Base-by-base conservation (phyloP, 2,113 vertebrate species). In the Clinocottus analis region DNA sequence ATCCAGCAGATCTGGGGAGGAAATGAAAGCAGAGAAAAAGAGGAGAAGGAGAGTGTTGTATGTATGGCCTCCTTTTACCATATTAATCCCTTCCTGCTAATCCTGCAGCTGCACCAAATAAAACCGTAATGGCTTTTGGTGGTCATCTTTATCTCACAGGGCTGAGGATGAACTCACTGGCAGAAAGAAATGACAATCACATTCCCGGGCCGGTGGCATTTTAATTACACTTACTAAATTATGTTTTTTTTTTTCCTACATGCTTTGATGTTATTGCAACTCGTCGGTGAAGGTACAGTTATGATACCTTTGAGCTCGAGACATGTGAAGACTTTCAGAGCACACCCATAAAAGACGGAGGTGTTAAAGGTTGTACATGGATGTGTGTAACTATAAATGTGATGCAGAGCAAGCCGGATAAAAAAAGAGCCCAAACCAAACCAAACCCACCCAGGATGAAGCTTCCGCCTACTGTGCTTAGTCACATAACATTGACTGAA, bases 71-170 rank as follows among this genome's bases (percentile, higher is more conserved):
- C 80, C 68, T 83, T 75, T 91, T 77, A 77, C 85, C 74, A 74
- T 77, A 91, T 88, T 92, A 93, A 94, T 94, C 88, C 83, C 72
- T 79, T 74, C 76, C 55, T 82, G 77, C 87, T 93, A 93, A 94
- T 91, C 87, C 89, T 84, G 84, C 74, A 53, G 82, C 82, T 76
- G 85, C 86, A 84, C 77, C 77, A 91, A 93, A 90, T 84, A 88
- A 89, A 92, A 88, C 79, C 66, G 63, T 88, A 91, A 91, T 89
- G 88, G 91, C 80, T 88, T n/a, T 85, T 58, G 71, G 70, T 86
- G 90, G 90, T 84, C 87, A 87, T 90, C 87, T 90, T 90, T 85
- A 85, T 89, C 83, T 86, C 84, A 56, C 45, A 35, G 33, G 66
- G 79, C 69, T 64, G 69, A 80, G 84, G 77, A 89, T 82, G 73